Percentiles rank a stretch among this genome's conserved stretches.
Evolutionary conservation across 1,140 invertebrate genomes (phyloP).

Genomic region (Pentalonia nigronervosa): DNA sequence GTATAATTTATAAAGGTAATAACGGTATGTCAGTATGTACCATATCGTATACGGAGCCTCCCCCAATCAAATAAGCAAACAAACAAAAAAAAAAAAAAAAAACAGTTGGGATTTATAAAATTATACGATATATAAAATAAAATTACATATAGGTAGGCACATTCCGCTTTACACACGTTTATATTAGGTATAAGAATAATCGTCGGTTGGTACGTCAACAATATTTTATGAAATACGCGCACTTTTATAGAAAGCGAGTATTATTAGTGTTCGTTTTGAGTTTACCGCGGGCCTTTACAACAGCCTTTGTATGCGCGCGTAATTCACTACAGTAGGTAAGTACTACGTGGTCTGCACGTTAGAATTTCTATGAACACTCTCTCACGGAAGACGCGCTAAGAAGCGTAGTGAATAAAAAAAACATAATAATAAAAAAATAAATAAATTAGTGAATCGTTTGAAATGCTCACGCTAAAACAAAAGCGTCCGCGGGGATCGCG

Average conservation of each 20-base stretch:
- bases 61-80: neutral
- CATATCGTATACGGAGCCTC: neutral
- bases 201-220: neutral
- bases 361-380: constrained; percentile 1
- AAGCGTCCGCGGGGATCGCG: constrained; percentile 50
- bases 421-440: neutral
- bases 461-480: constrained; percentile 43
- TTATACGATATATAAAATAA: neutral
- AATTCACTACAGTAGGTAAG: neutral
- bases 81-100: neutral
- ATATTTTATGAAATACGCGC: neutral
- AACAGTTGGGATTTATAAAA: neutral
- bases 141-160: neutral
- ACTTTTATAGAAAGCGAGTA: neutral
- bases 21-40: neutral
- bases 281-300: neutral
- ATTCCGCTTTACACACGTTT: neutral
- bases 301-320: neutral
- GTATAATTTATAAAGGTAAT: neutral
- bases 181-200: neutral
- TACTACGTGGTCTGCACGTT: neutral
- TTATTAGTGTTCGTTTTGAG: neutral
- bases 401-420: constrained; percentile 28
- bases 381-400: constrained; percentile 39
- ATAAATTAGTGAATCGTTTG: constrained; percentile 24